These are phyloP conservation scores for Watsonalla binaria DNA, from an alignment of 2,888 invertebrate genomes.

Conservation along the genomic window DNA sequence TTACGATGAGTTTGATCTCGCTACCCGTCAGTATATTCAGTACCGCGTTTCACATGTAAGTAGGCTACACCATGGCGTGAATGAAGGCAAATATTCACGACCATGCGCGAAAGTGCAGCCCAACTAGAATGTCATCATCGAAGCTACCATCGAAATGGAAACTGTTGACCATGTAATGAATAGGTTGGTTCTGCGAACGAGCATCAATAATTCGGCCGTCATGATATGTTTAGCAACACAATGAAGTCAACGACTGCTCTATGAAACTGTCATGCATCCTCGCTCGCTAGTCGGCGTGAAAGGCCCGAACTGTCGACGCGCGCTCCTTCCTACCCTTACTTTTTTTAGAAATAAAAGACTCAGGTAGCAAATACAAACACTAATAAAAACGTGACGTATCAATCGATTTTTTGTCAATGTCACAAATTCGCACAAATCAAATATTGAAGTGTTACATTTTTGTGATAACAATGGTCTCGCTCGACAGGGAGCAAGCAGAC, in stretches of 20 bases:
- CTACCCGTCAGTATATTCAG: too few relatives aligned
- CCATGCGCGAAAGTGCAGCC: too few relatives aligned
- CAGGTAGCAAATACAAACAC: conserved; percentile 74
- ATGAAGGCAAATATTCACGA: too few relatives aligned
- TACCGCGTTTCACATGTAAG: too few relatives aligned
- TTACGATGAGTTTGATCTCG: too few relatives aligned
- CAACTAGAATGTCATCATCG: not conserved
- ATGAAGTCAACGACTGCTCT: conserved; percentile 60
- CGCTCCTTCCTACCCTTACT: conserved; percentile 53
- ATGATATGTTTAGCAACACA: conserved; percentile 49
- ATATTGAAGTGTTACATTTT: conserved; percentile 75
- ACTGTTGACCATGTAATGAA: conserved; percentile 8
- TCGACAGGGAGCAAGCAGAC: conserved; percentile 52
- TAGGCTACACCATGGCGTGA: too few relatives aligned
- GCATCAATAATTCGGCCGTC: conserved; percentile 49
- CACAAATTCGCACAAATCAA: conserved; percentile 75
- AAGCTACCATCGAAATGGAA: not conserved
- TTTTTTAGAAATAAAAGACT: conserved; percentile 45
- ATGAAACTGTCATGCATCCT: conserved; percentile 56
- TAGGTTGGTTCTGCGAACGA: conserved; percentile 37
- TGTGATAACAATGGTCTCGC: conserved; percentile 60
- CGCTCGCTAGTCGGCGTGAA: conserved; percentile 43
- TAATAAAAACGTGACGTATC: conserved; percentile 73
- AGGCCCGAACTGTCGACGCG: conserved; percentile 46
- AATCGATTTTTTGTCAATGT: conserved; percentile 67